phyloP scores from a whole-genome alignment of 2,888 invertebrate genomes.

The Megalurothrips usitatus region DNA sequence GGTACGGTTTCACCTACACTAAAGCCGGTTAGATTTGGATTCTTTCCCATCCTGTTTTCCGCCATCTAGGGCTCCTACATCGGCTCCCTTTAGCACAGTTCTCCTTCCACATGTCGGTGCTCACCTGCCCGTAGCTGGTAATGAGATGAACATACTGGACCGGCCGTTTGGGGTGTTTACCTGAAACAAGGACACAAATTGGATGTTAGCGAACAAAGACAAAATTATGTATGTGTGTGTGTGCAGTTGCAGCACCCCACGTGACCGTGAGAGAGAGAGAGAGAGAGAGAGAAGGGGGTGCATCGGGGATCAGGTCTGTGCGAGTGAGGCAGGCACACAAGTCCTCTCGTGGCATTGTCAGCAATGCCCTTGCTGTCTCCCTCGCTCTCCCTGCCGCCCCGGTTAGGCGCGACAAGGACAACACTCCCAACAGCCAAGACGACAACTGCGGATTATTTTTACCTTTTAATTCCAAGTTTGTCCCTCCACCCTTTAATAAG shows the following conservation, averaged over 20 bases:
- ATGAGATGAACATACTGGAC: neutral
- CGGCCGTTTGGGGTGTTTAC: neutral
- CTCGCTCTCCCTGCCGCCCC: no score
- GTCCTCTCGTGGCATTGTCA: no score
- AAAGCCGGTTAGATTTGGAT: no score
- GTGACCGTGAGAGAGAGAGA: neutral
- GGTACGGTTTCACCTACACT: no score
- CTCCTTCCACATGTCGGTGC: no score
- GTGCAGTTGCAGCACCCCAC: neutral
- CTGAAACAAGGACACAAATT: constrained; percentile 18
- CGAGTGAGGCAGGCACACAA: no score
- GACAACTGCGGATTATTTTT: neutral
- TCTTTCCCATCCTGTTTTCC: no score
- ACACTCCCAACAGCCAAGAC: neutral
- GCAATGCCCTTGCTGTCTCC: no score
- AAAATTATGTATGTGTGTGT: constrained; percentile 23
- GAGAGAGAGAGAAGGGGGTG: neutral
- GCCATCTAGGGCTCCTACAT: no score
- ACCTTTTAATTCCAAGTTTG: constrained; percentile 20
- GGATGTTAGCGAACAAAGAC: constrained; percentile 6
- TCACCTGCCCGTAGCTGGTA: no score
- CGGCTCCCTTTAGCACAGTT: no score
- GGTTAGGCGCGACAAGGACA: no score
- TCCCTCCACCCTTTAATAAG: constrained; percentile 14
- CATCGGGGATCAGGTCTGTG: neutral